These are phyloP conservation scores for Macropodus opercularis DNA, from an alignment of 2,797 vertebrate genomes.

Conservation along the genomic window DNA sequence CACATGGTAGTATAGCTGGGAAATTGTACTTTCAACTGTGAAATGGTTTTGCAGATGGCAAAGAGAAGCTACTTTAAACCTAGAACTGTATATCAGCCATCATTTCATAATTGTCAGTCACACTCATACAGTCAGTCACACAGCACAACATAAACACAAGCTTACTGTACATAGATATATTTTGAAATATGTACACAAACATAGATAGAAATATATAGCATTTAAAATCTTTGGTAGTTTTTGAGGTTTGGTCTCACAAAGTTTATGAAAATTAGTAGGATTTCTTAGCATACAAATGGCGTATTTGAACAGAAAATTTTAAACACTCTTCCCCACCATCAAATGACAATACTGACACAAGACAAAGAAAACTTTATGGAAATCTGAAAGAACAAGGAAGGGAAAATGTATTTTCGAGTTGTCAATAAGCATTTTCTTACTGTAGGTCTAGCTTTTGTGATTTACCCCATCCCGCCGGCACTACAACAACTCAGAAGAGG, in stretches of 20 bases:
- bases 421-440: too few relatives aligned
- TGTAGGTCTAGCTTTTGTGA: too few relatives aligned
- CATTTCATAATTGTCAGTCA: constrained; percentile 25
- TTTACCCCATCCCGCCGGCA: too few relatives aligned
- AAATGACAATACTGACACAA: background rate
- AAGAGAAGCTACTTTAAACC: constrained; percentile 35
- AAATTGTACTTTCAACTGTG: constrained; percentile 50
- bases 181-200: constrained; percentile 57
- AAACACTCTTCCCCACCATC: constrained; percentile 11
- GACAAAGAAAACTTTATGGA: background rate
- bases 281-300: background rate
- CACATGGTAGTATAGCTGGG: constrained; percentile 26
- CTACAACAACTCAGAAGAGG: too few relatives aligned
- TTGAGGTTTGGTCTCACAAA: constrained; percentile 38
- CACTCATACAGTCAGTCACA: constrained; percentile 45
- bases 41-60: constrained; percentile 29
- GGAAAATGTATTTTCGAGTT: too few relatives aligned
- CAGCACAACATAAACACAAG: constrained; percentile 62
- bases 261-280: constrained; percentile 35
- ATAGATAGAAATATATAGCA: constrained; percentile 12
- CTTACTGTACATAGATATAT: constrained; percentile 71
- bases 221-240: constrained; percentile 6
- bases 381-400: constrained; percentile 1
- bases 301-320: constrained; percentile 9
- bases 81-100: constrained; percentile 28